Percentiles rank a stretch among this genome's conserved stretches.
These are phyloP conservation scores for Triops longicaudatus DNA, from an alignment of 1,140 invertebrate species.

Conservation along the genomic window DNA sequence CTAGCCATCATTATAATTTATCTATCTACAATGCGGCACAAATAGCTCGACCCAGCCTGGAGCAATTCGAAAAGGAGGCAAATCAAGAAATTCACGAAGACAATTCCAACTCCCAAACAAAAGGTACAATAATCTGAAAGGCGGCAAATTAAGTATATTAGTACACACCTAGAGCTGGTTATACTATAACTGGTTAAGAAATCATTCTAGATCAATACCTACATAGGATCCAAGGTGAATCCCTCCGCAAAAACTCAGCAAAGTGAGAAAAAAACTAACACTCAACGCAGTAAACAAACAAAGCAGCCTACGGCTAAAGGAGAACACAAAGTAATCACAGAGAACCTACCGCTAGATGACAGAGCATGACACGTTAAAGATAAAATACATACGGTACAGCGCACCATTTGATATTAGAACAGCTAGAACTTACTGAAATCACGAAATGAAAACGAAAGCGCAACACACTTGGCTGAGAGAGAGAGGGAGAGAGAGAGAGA, in stretches of 20 bases:
- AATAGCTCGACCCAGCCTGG: too few relatives aligned
- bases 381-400: not conserved
- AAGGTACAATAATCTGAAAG: too few relatives aligned
- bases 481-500: not conserved
- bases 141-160: not conserved
- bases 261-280: not conserved
- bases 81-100: too few relatives aligned
- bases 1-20: too few relatives aligned
- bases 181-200: not conserved
- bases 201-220: not conserved
- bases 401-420: not conserved
- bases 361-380: not conserved
- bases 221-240: not conserved
- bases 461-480: too few relatives aligned
- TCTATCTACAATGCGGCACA: too few relatives aligned
- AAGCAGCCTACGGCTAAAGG: conserved; percentile 2
- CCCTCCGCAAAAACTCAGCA: not conserved
- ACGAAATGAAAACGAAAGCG: too few relatives aligned
- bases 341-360: not conserved
- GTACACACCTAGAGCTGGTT: not conserved
- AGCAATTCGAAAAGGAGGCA: too few relatives aligned
- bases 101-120: too few relatives aligned
- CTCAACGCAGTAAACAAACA: conserved; percentile 4
- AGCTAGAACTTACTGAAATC: too few relatives aligned
- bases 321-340: not conserved